Evolutionary conservation across 2,888 invertebrate genomes (phyloP).

Genomic region (Eudemis profundana): DNA sequence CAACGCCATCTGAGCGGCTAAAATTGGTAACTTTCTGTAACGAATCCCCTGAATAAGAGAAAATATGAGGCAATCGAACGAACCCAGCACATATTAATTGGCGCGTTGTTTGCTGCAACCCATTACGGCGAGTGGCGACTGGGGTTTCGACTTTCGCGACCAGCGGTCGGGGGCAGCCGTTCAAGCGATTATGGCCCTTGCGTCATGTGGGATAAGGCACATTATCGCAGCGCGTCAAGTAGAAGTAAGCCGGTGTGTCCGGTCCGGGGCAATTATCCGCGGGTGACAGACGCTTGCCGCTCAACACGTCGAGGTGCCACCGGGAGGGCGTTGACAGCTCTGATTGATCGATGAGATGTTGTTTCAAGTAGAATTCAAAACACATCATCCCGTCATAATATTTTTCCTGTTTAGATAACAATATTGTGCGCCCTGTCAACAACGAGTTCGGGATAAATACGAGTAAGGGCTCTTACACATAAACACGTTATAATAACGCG

Average conservation of each 20-base stretch:
- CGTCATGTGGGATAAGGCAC: background rate
- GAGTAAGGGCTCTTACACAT: too few relatives aligned
- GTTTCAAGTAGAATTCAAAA: slow-evolving; percentile 8
- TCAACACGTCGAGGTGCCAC: background rate
- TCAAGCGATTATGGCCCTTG: background rate
- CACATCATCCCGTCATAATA: slow-evolving; percentile 1
- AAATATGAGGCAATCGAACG: slow-evolving; percentile 13
- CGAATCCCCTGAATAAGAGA: too few relatives aligned
- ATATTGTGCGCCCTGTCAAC: background rate
- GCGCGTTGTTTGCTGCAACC: slow-evolving; percentile 12
- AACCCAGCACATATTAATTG: slow-evolving; percentile 20
- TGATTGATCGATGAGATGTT: slow-evolving; percentile 22
- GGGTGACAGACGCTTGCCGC: background rate
- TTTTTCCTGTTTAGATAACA: background rate
- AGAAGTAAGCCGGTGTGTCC: background rate
- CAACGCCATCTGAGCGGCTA: too few relatives aligned
- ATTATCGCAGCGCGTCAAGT: background rate
- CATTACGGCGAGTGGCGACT: slow-evolving; percentile 10
- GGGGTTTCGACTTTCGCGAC: slow-evolving; percentile 2
- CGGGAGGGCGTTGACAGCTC: slow-evolving; percentile 12
- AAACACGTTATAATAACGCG: too few relatives aligned
- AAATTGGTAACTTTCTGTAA: slow-evolving; percentile 7
- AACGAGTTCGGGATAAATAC: background rate
- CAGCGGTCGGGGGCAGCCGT: background rate
- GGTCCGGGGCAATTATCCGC: slow-evolving; percentile 9